Percentiles rank a stretch among this genome's conserved stretches.
Conservation (phyloP, 2,797 vertebrate genomes). For the Hafferia zeledoni region DNA sequence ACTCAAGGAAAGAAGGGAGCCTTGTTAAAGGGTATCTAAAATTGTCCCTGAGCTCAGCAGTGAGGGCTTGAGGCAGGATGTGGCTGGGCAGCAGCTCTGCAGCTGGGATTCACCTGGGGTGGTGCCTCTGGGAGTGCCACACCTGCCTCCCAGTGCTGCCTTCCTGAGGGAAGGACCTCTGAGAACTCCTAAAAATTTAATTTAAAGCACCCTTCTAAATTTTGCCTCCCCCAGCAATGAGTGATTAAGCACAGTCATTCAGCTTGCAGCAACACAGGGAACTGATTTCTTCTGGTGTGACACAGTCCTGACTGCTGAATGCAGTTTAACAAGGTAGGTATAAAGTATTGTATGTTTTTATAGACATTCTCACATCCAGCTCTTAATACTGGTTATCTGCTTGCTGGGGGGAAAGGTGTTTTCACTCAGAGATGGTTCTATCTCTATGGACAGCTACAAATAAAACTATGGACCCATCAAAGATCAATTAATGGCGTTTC, state of each 20-base stretch:
- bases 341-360: neutral
- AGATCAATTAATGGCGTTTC: neutral
- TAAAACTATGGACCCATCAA: neutral
- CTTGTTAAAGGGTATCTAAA: neutral
- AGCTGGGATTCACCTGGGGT: accelerated
- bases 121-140: neutral
- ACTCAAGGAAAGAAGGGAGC: neutral
- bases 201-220: constrained; percentile 12
- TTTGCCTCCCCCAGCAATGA: constrained; percentile 37
- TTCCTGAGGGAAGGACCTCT: neutral
- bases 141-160: neutral
- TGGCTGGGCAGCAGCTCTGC: neutral
- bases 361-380: neutral
- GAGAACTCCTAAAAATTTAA: neutral
- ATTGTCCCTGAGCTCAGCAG: neutral
- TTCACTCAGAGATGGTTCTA: neutral
- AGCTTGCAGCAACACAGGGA: constrained; percentile 12
- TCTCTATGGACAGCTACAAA: neutral
- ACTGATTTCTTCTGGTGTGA: constrained; percentile 25
- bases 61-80: neutral
- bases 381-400: neutral
- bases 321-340: neutral
- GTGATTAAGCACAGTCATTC: constrained; percentile 42
- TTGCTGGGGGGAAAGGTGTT: neutral
- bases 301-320: constrained; percentile 13